Conservation (phyloP, 2,113 vertebrate genomes). For the Anseranas semipalmata region DNA sequence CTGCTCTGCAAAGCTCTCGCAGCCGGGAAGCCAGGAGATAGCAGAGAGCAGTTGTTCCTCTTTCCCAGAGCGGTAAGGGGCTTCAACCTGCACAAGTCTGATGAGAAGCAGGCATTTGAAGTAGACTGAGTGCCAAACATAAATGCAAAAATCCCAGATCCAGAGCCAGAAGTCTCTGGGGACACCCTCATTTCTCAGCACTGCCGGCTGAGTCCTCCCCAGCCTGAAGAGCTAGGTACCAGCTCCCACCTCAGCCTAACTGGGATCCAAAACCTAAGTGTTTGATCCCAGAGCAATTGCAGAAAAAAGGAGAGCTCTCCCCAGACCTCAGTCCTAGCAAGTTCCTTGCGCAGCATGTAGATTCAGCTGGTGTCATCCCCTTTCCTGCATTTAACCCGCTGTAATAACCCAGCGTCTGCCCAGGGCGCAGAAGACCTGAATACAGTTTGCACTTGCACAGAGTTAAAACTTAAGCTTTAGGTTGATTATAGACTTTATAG, state of each 20-base stretch:
- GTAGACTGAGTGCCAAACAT: neutral
- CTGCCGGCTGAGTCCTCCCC: accelerated
- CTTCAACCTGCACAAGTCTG: neutral
- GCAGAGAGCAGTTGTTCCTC: neutral
- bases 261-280: neutral
- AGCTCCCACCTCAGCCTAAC: neutral
- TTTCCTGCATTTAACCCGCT: neutral
- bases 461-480: neutral
- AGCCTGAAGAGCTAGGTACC: neutral
- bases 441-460: neutral
- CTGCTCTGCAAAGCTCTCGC: neutral
- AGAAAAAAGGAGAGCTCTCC: neutral
- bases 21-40: neutral
- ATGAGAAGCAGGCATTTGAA: neutral
- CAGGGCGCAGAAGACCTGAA: neutral
- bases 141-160: neutral
- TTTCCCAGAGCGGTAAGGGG: neutral
- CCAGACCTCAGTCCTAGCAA: neutral
- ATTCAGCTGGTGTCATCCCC: neutral
- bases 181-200: neutral
- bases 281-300: neutral
- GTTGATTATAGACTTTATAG: neutral
- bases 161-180: neutral
- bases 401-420: neutral
- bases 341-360: neutral